Conservation (phyloP, 2,113 vertebrate species). For the Orientallactaga bullata region DNA sequence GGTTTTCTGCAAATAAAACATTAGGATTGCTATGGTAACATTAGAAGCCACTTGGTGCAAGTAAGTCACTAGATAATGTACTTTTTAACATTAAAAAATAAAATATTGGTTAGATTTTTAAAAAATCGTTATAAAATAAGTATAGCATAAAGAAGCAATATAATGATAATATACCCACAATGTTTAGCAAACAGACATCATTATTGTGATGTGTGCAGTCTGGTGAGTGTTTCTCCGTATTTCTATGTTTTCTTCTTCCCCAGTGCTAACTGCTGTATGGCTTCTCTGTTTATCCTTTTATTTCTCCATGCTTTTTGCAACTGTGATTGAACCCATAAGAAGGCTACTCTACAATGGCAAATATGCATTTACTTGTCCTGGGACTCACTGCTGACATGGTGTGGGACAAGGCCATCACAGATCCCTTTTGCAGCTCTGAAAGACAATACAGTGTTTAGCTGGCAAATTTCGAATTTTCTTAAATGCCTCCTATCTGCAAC, state of each 20-base stretch:
- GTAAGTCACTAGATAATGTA: background rate
- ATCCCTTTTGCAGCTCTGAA: background rate
- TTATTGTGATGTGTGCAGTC: background rate
- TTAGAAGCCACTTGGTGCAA: background rate
- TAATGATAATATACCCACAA: background rate
- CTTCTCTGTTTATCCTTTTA: background rate
- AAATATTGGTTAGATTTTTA: background rate
- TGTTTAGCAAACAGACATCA: background rate
- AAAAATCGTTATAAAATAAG: background rate
- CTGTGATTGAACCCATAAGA: background rate
- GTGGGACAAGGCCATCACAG: background rate
- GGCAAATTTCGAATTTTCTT: constrained; percentile 23
- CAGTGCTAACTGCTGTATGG: background rate
- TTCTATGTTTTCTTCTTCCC: background rate
- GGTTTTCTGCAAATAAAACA: background rate
- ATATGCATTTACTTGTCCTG: background rate
- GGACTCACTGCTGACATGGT: background rate
- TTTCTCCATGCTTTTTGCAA: background rate
- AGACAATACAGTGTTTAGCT: background rate
- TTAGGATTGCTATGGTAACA: background rate
- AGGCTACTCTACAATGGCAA: too few relatives aligned
- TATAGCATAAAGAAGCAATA: background rate
- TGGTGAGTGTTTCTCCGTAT: background rate
- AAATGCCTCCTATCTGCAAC: background rate
- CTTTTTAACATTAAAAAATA: background rate